Evolutionary conservation across 2,797 vertebrate species (phyloP).

Genomic region (Crocidura indochinensis): DNA sequence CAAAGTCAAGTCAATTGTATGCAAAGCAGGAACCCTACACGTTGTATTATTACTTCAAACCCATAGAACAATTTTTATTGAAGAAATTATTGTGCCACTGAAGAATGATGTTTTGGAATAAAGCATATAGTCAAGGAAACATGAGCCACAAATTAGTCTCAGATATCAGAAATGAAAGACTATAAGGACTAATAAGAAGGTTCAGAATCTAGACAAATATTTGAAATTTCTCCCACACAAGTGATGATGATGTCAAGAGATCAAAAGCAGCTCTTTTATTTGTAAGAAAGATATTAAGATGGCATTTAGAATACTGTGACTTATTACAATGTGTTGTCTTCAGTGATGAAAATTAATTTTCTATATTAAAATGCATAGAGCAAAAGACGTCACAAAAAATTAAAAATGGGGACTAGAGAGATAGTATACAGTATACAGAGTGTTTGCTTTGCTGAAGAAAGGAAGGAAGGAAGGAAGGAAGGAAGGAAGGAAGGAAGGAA

Average conservation of each 20-base stretch:
- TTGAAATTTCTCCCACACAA: background rate
- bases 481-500: no score
- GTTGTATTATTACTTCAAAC: no score
- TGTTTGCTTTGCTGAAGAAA: no score
- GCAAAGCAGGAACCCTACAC: no score
- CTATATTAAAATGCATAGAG: slow-evolving; percentile 25
- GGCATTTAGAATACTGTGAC: slow-evolving; percentile 20
- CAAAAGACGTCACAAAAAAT: slow-evolving; percentile 40
- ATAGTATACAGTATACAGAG: no score
- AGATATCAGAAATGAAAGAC: background rate
- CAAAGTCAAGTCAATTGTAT: no score
- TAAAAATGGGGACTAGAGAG: background rate
- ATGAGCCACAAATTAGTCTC: background rate
- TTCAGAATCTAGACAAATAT: background rate
- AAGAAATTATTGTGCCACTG: background rate
- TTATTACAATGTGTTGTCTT: background rate
- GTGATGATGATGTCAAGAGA: background rate
- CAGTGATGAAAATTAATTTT: slow-evolving; percentile 34
- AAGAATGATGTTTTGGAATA: slow-evolving; percentile 25
- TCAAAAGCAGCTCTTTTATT: background rate
- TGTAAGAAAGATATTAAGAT: slow-evolving; percentile 19
- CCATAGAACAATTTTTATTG: background rate
- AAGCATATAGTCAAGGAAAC: background rate
- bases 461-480: no score
- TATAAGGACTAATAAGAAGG: slow-evolving; percentile 5